Base-by-base conservation (phyloP, 2,113 vertebrate genomes). In the Nothoprocta pentlandii region DNA sequence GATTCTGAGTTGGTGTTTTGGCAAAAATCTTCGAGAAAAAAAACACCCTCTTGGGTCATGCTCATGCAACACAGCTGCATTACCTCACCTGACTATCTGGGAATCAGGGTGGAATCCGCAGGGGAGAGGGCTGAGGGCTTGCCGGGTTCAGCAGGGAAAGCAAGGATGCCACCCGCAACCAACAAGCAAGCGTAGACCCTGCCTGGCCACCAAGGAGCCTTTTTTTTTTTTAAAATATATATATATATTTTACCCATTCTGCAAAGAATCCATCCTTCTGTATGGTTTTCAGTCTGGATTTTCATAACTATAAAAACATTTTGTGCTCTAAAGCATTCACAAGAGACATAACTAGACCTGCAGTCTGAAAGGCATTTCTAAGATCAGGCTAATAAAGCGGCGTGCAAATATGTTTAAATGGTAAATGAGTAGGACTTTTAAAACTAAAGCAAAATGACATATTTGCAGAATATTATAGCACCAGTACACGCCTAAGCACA, bases 1-100 rank as follows among this genome's bases (percentile, higher is more conserved):
- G 81, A 89, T 92, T 92, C 67, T 88, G 87, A 94, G 78, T 93
- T 95, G 87, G 69, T 96, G 25, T 93, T 96, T 93, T 96, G 94
- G 92, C 92, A 95, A 81, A 96, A 76, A 69, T 81, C 81, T 73
- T 54, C 16, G 23, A 66, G 22, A 16, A 81, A 90, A 85, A 75
- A 86, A 85, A 76, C 82, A 64, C 78, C 62, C 61, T 81, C 58
- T 53, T 82, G 87, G 93, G 78, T 56, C 53, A 71, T 66, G 83
- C 58, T 75, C 70, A 44, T 74, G 83, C 93, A 94, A 86, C 1
- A 28, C 90, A 96, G 89, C 71, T 94, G 83, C 80, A 36, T 95
- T 61, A 81, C 79, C 71, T 95, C 81, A 91, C 91, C 86, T 90
- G 90, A 80, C 69, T 94, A 32, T 62, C 94, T 87, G 36, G 64